Evolutionary conservation across 92 coral and sea anemone species (phyloP).

Genomic region (Pocillopora meandrina): DNA sequence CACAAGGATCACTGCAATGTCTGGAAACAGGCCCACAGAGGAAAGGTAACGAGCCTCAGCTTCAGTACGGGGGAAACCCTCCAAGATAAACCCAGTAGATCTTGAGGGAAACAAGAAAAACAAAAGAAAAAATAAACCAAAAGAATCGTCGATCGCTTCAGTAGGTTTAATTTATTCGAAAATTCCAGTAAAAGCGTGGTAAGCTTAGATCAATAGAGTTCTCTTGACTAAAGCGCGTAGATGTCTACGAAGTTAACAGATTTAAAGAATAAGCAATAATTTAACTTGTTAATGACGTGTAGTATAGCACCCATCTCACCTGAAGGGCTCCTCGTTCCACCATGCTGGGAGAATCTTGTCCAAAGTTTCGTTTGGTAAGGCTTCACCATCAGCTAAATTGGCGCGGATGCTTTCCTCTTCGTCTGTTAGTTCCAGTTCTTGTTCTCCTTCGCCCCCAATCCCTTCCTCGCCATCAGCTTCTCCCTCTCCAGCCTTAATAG

Average conservation of each 20-base stretch:
- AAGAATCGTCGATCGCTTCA: too few species aligned
- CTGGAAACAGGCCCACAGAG: constrained; percentile 83
- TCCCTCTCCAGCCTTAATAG: constrained; percentile 22
- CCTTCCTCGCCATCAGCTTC: constrained; percentile 50
- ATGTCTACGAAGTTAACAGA: too few species aligned
- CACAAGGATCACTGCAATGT: constrained; percentile 77
- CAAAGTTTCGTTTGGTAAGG: constrained; percentile 74
- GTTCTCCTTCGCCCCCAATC: constrained; percentile 45
- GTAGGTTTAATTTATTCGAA: too few species aligned
- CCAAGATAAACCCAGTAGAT: constrained; percentile 89
- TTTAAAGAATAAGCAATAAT: too few species aligned
- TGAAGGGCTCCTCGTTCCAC: constrained; percentile 98
- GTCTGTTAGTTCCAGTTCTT: constrained; percentile 84
- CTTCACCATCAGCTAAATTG: constrained; percentile 85
- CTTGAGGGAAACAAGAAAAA: constrained; percentile 36
- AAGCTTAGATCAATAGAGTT: too few species aligned
- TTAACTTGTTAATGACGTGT: neutral
- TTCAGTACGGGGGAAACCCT: constrained; percentile 92
- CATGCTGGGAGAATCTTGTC: constrained; percentile 87
- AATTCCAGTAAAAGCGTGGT: too few species aligned
- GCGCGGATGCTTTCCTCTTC: constrained; percentile 90
- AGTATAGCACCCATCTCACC: constrained; percentile 39
- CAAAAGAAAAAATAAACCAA: neutral
- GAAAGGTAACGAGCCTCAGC: constrained; percentile 84
- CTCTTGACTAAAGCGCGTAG: too few species aligned